Evolutionary conservation across 2,888 invertebrate genomes (phyloP), one percentile per base, ranked within the genome.

Genomic region (Eilema caniola): DNA sequence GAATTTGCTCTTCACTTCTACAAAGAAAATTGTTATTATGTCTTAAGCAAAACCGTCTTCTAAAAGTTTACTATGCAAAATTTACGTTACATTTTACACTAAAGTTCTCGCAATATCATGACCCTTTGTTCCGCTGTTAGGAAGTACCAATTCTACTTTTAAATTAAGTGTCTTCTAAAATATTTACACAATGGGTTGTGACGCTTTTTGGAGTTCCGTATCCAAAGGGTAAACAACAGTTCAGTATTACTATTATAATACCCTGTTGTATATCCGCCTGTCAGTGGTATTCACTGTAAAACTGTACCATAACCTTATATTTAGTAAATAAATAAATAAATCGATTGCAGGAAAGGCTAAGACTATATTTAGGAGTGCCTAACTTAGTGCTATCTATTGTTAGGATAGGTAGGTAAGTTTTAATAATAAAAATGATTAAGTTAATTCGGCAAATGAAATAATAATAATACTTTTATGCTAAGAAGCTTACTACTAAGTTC

Each of bases 11-110:
- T 79, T 78, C 77, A 85, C 69, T 81, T 81, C 73, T 73, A 69
- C 72, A 81, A 79, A 79, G 82, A 83, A 79, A 83, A 82, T 79
- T 75, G 78, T 83, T 83, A 82, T 79, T 83, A 78, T 80, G 78
- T 76, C 74, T 81, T 77, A 71, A 70, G 67, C 67, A 59, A 66
- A 78, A 79, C 72, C 69, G 66, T 60, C 57, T 56, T 61, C 59
- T 56, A n/a, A n/a, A 74, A 77, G 65, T 69, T 67, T 68, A 73
- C 67, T 77, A 67, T 70, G 73, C 62, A 78, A 74, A 75, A 72
- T 76, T 71, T 72, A 62, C 69, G 76, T 80, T 74, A 78, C 72
- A 77, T 77, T 75, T 82, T 78, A 80, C 74, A 75, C 66, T 82
- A 79, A 62, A 70, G 65, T 71, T 75, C 71, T 70, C 33, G 53